Conservation (phyloP, 1,140 invertebrate species). For the Drosophila bifasciata region DNA sequence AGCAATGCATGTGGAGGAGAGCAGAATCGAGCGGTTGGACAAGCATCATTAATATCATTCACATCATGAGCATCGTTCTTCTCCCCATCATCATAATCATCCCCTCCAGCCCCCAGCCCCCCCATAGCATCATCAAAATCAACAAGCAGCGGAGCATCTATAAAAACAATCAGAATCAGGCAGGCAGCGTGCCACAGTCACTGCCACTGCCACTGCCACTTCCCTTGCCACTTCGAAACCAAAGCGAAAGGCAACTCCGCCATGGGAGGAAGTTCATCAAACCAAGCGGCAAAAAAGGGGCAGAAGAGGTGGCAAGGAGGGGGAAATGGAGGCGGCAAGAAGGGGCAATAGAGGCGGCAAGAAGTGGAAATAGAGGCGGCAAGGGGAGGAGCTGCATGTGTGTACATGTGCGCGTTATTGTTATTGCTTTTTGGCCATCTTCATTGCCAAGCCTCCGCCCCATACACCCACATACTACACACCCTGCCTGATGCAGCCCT, state of each 20-base stretch:
- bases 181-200: slow-evolving; percentile 34
- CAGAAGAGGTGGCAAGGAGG: too few relatives aligned
- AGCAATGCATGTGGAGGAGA: slow-evolving; percentile 7
- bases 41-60: slow-evolving; percentile 52
- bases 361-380: too few relatives aligned
- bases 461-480: neutral
- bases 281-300: slow-evolving; percentile 54
- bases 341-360: too few relatives aligned
- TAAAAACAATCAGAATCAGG: slow-evolving; percentile 73
- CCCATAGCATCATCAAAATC: slow-evolving; percentile 52
- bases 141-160: slow-evolving; percentile 60
- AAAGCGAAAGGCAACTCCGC: slow-evolving; percentile 29
- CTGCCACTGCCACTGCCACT: slow-evolving; percentile 56
- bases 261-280: slow-evolving; percentile 68
- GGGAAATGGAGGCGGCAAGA: too few relatives aligned
- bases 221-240: too few relatives aligned
- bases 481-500: slow-evolving; percentile 7
- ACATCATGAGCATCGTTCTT: slow-evolving; percentile 22
- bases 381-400: too few relatives aligned
- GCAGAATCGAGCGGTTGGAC: slow-evolving; percentile 18
- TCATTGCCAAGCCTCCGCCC: slow-evolving; percentile 23
- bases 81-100: neutral
- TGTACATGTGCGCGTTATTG: slow-evolving; percentile 75
- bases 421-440: slow-evolving; percentile 71
- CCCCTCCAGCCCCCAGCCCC: neutral